Evolutionary conservation across 2,113 vertebrate genomes (phyloP).

Genomic region (Eptesicus fuscus): DNA sequence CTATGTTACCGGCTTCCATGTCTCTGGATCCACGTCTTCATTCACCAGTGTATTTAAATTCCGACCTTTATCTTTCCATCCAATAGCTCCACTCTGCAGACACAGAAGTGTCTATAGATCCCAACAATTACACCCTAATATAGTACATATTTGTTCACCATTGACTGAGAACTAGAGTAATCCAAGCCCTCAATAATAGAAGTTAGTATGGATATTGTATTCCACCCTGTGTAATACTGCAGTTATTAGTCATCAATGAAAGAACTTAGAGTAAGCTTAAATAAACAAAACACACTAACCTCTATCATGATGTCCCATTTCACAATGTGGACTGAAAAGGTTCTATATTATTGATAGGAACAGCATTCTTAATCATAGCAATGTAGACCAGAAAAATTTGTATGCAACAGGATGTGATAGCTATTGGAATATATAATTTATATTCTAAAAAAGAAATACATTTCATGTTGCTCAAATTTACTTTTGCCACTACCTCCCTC

Average conservation of each 20-base stretch:
- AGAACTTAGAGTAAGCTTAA: neutral
- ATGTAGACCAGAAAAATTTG: neutral
- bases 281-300: neutral
- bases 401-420: neutral
- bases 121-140: neutral
- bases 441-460: neutral
- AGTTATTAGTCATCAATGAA: neutral
- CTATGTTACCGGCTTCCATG: too few relatives aligned
- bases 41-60: too few relatives aligned
- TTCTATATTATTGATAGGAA: neutral
- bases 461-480: neutral
- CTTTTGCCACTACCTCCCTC: neutral
- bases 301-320: neutral
- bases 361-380: neutral
- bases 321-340: neutral
- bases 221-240: neutral
- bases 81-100: neutral
- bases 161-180: neutral
- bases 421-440: neutral
- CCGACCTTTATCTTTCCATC: neutral
- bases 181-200: neutral
- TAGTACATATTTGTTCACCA: neutral
- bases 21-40: too few relatives aligned
- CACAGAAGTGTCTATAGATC: neutral
- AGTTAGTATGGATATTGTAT: neutral